Conservation (phyloP, 2,113 vertebrate genomes). For the Alosa alosa region DNA sequence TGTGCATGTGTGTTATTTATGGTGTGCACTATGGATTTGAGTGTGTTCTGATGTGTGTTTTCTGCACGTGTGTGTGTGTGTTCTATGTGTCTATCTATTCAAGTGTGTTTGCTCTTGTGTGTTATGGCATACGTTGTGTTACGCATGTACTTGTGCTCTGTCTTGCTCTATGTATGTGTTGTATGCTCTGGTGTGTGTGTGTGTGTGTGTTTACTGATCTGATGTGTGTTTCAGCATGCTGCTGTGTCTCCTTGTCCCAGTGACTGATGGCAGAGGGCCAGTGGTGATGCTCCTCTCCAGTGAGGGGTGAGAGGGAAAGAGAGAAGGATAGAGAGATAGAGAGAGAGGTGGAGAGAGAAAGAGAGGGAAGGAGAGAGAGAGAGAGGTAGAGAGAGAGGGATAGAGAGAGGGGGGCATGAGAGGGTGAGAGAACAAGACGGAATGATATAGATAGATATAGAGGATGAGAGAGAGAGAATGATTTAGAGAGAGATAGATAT, state of each 20-base stretch:
- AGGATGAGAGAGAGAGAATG: conserved; percentile 24
- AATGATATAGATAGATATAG: conserved; percentile 24
- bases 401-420: conserved; percentile 38
- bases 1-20: too few species aligned
- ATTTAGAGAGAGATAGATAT: not conserved
- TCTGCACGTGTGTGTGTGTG: not conserved
- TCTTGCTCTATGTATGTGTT: not conserved
- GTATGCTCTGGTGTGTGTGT: not conserved
- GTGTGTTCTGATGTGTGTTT: too few species aligned
- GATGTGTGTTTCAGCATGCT: not conserved
- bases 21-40: too few species aligned
- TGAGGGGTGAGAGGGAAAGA: not conserved
- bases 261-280: conserved; percentile 61
- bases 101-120: not conserved
- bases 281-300: conserved; percentile 51
- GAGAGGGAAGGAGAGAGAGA: not conserved
- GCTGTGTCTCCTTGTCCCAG: conserved; percentile 30
- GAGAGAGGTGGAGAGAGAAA: not conserved
- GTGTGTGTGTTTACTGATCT: conserved; percentile 22
- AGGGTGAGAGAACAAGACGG: not conserved
- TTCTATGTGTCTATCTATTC: too few species aligned
- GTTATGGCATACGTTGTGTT: too few species aligned
- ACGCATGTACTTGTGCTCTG: not conserved
- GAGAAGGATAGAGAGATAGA: not conserved
- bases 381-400: conserved; percentile 51